A percentile compares a stretch with the other conserved stretches of the same genome.
phyloP scores from a whole-genome alignment of 2,888 invertebrate species.

The Pogonocherus hispidulus region DNA sequence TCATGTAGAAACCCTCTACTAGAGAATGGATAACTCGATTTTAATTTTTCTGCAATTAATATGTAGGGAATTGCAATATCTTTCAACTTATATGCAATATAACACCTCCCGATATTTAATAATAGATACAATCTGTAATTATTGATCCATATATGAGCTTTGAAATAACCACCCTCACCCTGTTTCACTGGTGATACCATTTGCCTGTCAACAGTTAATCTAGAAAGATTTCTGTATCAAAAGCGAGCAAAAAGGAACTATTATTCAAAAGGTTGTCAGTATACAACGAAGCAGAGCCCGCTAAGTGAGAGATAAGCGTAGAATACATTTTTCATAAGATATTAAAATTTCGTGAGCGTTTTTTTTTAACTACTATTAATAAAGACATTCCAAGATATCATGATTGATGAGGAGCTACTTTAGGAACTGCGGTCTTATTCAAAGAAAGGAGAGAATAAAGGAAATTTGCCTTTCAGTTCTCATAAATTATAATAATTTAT shows the following conservation, averaged over 20 bases:
- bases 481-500: background rate
- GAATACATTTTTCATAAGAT: slow-evolving; percentile 24
- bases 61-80: no score
- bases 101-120: no score
- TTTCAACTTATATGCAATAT: no score
- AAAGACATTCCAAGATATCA: slow-evolving; percentile 17
- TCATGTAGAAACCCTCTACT: no score
- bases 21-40: no score
- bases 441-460: background rate
- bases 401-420: slow-evolving; percentile 12
- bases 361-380: slow-evolving; percentile 5
- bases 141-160: no score
- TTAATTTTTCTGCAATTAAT: no score
- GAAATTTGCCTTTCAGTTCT: no score
- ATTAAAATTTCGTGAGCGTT: slow-evolving; percentile 9
- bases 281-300: background rate
- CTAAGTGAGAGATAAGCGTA: slow-evolving; percentile 19
- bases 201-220: background rate
- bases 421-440: background rate
- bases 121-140: no score
- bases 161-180: no score
- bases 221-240: background rate
- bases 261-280: slow-evolving; percentile 16
- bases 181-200: background rate
- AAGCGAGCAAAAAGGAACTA: background rate